phyloP scores from a whole-genome alignment of 2,113 vertebrate species.

The Lepisosteus oculatus region DNA sequence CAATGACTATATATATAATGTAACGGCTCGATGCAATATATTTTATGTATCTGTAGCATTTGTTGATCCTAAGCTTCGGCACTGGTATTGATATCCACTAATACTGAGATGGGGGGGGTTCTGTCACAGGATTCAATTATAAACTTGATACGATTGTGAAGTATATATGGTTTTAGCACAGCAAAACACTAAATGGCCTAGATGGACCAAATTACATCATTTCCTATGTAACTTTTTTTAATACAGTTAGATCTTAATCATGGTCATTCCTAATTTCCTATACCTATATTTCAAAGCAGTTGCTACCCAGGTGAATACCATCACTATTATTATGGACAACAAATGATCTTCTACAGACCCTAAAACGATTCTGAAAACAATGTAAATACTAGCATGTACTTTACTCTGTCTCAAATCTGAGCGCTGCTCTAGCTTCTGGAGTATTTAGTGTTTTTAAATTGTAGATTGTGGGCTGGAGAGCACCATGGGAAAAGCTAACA shows the following conservation, averaged over 20 bases:
- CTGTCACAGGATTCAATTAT: slow-evolving; percentile 70
- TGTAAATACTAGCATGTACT: too few relatives aligned
- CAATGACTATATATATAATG: too few relatives aligned
- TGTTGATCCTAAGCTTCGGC: slow-evolving; percentile 47
- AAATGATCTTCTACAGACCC: slow-evolving; percentile 23
- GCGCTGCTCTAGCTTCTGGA: too few relatives aligned
- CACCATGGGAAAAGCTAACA: slow-evolving; percentile 1
- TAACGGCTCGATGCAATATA: slow-evolving; percentile 31
- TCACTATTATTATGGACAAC: slow-evolving; percentile 74
- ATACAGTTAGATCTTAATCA: too few relatives aligned
- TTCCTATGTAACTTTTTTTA: too few relatives aligned
- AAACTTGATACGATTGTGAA: slow-evolving; percentile 45
- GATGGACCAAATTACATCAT: too few relatives aligned
- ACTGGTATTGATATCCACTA: slow-evolving; percentile 72
- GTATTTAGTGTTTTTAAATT: too few relatives aligned
- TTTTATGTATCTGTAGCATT: slow-evolving; percentile 61
- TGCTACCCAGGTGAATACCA: slow-evolving; percentile 53
- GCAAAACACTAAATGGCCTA: slow-evolving; percentile 16
- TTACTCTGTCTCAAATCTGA: too few relatives aligned
- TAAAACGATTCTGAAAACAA: not conserved
- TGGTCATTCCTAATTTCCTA: too few relatives aligned
- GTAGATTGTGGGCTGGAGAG: not conserved
- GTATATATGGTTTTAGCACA: slow-evolving; percentile 54
- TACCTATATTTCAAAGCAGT: too few relatives aligned
- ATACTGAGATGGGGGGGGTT: slow-evolving; percentile 48